Evolutionary conservation across 1,140 invertebrate genomes (phyloP).

Genomic region (Rhizoglyphus robini): DNA sequence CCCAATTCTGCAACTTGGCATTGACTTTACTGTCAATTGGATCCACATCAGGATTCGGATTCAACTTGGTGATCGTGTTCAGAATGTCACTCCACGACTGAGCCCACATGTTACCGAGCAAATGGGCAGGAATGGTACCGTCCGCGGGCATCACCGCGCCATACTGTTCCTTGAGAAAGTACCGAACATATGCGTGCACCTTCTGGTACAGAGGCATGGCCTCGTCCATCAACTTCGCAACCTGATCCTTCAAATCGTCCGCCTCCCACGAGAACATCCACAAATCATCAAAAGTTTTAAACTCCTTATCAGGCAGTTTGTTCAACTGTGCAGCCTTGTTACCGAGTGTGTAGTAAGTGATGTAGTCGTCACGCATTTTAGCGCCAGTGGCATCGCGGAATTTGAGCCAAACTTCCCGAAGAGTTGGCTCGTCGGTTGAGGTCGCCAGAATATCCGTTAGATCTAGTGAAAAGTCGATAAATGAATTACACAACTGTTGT

Average conservation of each 20-base stretch:
- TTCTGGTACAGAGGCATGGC: slow-evolving; percentile 71
- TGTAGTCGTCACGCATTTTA: slow-evolving; percentile 55
- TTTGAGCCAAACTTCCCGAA: slow-evolving; percentile 58
- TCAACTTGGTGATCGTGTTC: slow-evolving; percentile 42
- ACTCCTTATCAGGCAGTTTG: background rate
- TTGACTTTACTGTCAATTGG: slow-evolving; percentile 52
- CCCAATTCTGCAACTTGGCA: slow-evolving; percentile 59
- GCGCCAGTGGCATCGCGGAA: slow-evolving; percentile 53
- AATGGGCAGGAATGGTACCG: slow-evolving; percentile 80
- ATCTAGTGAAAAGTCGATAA: no score
- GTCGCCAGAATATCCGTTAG: slow-evolving; percentile 50
- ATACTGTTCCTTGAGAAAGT: slow-evolving; percentile 54
- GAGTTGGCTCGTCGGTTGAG: slow-evolving; percentile 54
- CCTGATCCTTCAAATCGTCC: slow-evolving; percentile 41
- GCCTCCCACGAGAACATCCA: slow-evolving; percentile 24
- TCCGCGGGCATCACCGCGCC: slow-evolving; percentile 31
- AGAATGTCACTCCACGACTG: slow-evolving; percentile 70
- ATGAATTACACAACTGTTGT: no score
- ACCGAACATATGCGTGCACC: slow-evolving; percentile 73
- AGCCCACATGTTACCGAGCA: slow-evolving; percentile 85
- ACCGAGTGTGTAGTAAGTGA: slow-evolving; percentile 57
- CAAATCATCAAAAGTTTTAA: slow-evolving; percentile 15
- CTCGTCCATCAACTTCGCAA: slow-evolving; percentile 65
- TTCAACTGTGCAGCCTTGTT: slow-evolving; percentile 54
- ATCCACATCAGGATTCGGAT: slow-evolving; percentile 57